phyloP scores from a whole-genome alignment of 1,140 invertebrate genomes.

The Conus ventricosus region DNA sequence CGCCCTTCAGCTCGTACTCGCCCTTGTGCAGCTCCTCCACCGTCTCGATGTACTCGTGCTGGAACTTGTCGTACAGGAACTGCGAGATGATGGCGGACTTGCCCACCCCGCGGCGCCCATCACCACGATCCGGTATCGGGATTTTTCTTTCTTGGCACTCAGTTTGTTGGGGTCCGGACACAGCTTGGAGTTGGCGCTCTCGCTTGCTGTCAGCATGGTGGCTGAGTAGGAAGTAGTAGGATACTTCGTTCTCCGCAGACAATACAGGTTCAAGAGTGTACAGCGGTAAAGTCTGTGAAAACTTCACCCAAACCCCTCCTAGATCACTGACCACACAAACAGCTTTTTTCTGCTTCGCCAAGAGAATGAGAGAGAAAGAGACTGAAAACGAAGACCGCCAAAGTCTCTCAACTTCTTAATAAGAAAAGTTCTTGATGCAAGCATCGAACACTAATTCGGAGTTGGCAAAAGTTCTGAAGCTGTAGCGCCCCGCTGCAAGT shows the following conservation, averaged over 20 bases:
- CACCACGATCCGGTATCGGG: slow-evolving; percentile 75
- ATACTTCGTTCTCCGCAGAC: too few relatives aligned
- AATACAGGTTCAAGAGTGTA: background rate
- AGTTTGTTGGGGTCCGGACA: slow-evolving; percentile 9
- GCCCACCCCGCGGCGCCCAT: slow-evolving; percentile 91
- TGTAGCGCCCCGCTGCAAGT: too few relatives aligned
- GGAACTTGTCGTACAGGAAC: slow-evolving; percentile 85
- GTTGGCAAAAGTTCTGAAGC: too few relatives aligned
- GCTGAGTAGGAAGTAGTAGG: background rate
- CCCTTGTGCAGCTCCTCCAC: slow-evolving; percentile 94
- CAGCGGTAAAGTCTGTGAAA: too few relatives aligned
- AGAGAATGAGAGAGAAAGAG: too few relatives aligned
- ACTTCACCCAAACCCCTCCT: too few relatives aligned
- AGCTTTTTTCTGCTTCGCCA: too few relatives aligned
- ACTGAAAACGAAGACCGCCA: too few relatives aligned
- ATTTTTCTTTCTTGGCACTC: slow-evolving; percentile 27
- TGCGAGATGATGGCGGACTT: slow-evolving; percentile 94
- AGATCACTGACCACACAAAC: too few relatives aligned
- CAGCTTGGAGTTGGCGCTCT: slow-evolving; percentile 20
- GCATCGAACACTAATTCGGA: too few relatives aligned
- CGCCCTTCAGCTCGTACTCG: slow-evolving; percentile 84
- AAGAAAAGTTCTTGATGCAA: too few relatives aligned
- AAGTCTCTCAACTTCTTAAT: too few relatives aligned
- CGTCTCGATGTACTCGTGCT: slow-evolving; percentile 90
- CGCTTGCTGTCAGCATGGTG: slow-evolving; percentile 25